These are phyloP conservation scores for Macquaria ambigua DNA, from an alignment of 2,113 vertebrate genomes.

Conservation along the genomic window DNA sequence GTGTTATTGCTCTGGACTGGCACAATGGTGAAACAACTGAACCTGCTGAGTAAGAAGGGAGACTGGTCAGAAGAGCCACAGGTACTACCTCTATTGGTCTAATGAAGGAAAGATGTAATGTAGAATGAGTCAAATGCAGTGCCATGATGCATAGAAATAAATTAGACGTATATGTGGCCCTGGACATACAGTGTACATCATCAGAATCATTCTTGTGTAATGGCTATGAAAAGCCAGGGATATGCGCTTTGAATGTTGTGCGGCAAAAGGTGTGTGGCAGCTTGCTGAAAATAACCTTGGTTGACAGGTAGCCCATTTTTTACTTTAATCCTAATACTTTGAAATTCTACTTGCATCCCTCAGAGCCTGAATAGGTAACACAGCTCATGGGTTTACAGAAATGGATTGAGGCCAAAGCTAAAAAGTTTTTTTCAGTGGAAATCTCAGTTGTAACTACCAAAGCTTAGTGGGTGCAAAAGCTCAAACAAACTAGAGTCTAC, in stretches of 20 bases:
- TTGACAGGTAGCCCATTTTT: slow-evolving; percentile 29
- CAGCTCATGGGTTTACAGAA: slow-evolving; percentile 12
- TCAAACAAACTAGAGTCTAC: slow-evolving; percentile 8
- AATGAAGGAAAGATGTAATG: neutral
- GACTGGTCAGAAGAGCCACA: neutral
- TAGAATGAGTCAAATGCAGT: neutral
- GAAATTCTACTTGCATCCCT: slow-evolving; percentile 2
- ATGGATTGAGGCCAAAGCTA: slow-evolving; percentile 21
- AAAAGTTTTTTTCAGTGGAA: slow-evolving; percentile 1
- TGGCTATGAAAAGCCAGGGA: neutral
- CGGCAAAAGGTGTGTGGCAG: slow-evolving; percentile 17
- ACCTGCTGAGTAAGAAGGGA: neutral
- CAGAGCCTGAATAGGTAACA: slow-evolving; percentile 13
- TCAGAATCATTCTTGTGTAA: neutral
- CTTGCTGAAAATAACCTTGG: slow-evolving; percentile 10
- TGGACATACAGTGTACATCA: neutral
- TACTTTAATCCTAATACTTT: slow-evolving; percentile 28
- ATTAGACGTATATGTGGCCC: neutral
- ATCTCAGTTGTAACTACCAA: neutral
- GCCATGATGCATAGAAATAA: neutral
- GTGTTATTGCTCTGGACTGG: slow-evolving; percentile 14
- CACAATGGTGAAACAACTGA: neutral
- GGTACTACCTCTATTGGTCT: neutral
- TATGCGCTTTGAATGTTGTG: slow-evolving; percentile 6
- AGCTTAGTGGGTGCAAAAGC: slow-evolving; percentile 20